Conservation (phyloP, 2,113 vertebrate species). For the Chlamydotis undulata region DNA sequence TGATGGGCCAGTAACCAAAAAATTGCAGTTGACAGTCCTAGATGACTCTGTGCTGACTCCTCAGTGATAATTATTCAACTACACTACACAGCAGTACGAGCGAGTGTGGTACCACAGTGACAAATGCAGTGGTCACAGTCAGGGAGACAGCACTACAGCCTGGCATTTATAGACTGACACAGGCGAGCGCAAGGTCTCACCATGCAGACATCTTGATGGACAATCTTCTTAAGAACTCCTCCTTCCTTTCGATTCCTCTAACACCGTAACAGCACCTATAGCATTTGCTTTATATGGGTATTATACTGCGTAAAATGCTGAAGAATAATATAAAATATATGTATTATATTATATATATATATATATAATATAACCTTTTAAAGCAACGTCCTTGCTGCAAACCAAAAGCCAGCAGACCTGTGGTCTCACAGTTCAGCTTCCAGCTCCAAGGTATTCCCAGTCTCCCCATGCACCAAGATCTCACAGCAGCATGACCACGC, state of each 20-base stretch:
- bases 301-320: not conserved
- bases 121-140: no score
- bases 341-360: no score
- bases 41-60: not conserved
- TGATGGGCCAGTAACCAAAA: not conserved
- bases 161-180: not conserved
- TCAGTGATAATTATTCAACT: not conserved
- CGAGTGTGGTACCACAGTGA: fast-evolving
- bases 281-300: not conserved
- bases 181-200: fast-evolving
- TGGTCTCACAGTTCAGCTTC: not conserved
- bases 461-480: fast-evolving
- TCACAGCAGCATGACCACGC: fast-evolving
- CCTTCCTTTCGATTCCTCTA: not conserved
- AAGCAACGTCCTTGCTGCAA: not conserved
- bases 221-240: not conserved
- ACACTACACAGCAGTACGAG: not conserved
- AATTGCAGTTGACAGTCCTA: not conserved
- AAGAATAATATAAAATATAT: not conserved
- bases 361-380: not conserved
- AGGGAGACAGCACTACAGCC: not conserved
- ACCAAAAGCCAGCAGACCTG: not conserved
- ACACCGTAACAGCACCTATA: not conserved
- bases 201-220: not conserved
- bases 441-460: not conserved